Base-by-base conservation (phyloP, 37 sponge, comb jelly and placozoan genomes). In the Oopsacas minuta region DNA sequence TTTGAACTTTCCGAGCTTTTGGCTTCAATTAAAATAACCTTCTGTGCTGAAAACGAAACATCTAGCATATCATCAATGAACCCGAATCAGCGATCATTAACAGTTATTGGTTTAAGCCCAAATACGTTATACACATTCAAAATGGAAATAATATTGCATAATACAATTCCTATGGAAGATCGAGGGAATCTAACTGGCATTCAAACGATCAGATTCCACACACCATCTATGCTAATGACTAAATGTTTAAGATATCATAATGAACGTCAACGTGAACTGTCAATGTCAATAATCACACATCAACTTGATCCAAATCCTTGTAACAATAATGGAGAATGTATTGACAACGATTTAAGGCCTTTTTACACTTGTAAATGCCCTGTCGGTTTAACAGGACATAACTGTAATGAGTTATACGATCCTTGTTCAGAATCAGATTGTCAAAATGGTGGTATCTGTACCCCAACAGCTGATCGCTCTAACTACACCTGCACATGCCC, bases 401-500 rank as follows among this genome's bases (percentile, higher is more conserved):
- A 25, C 28, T 61, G 75, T 34, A 61, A 61, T 61, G 75, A 61
- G 30, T n/a, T 61, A 25, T 25, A 61, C 75, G 75, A 61, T 34
- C 75, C 75, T 10, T 61, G 75, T n/a, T 61, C 28, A 61, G 30
- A 3, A 25, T 61, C 75, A 25, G 20, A 10, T 10, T 61, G 75
- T 61, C 28, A 61, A 12, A 61, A 61, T 61, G 75, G 75, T 61
- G 75, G 75, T 25, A n/a, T 12, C 3, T 61, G 75, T n/a, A 3
- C 28, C 28, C 32, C 75, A 61, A 61, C 75, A 61, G 30, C 28
- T 61, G 75, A 61, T 61, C 75, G 75, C 5, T 61, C 75, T n/a
- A 61, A 61, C 75, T 61, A 61, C 75, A 61, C 75, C 20, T 61
- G 75, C 22, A 61, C 1, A 20, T 61, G 75, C 28, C 75, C 75